These are phyloP conservation scores for Tachystola acroxantha DNA, from an alignment of 2,888 invertebrate genomes.

Conservation along the genomic window DNA sequence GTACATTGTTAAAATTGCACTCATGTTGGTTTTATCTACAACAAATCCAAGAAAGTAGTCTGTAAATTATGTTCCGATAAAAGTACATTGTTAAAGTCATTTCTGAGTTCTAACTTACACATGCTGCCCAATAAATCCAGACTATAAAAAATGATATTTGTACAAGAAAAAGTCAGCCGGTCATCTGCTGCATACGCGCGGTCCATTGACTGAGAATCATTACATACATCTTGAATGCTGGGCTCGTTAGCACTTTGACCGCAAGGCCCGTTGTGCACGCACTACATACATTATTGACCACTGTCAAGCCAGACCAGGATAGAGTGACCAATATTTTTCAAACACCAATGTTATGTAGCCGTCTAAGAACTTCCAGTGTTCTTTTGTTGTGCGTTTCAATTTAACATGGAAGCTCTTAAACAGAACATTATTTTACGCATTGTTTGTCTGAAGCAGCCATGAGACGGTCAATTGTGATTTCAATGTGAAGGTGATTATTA, in stretches of 20 bases:
- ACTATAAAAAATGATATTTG: background rate
- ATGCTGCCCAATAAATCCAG: conserved; percentile 12
- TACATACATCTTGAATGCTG: conserved; percentile 16
- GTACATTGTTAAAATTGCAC: no score
- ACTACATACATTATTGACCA: no score
- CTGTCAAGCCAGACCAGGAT: conserved; percentile 23
- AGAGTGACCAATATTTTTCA: conserved; percentile 13
- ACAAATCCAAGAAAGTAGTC: no score
- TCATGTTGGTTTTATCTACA: no score
- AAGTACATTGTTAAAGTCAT: conserved; percentile 35
- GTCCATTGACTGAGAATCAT: conserved; percentile 19
- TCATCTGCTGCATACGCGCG: background rate
- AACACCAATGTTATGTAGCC: conserved; percentile 2
- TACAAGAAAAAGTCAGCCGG: background rate
- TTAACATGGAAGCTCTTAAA: background rate
- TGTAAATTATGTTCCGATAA: no score
- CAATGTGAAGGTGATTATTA: no score
- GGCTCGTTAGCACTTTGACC: no score
- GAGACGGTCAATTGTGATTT: no score
- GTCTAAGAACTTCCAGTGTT: background rate
- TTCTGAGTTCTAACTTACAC: conserved; percentile 35
- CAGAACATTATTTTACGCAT: background rate
- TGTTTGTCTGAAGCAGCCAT: no score
- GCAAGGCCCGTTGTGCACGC: no score
- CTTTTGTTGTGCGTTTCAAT: background rate